Percentiles rank a stretch among this genome's conserved stretches.
Evolutionary conservation across 2,888 invertebrate species (phyloP).

Genomic region (Celastrina argiolus): DNA sequence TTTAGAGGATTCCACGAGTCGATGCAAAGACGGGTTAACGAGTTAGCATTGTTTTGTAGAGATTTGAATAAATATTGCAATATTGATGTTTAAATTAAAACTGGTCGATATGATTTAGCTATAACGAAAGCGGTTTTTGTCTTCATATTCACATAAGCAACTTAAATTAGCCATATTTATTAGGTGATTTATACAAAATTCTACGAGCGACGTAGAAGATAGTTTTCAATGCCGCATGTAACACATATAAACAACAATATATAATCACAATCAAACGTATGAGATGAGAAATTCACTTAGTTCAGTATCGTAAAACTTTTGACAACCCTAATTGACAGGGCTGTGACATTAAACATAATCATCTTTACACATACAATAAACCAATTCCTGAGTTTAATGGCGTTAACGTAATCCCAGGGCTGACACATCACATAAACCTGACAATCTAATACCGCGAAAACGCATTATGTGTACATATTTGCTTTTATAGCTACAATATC

Average conservation of each 20-base stretch:
- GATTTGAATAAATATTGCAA: neutral
- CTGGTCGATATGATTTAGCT: too few relatives aligned
- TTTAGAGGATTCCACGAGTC: neutral
- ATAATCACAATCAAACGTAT: too few relatives aligned
- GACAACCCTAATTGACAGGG: conserved; percentile 9
- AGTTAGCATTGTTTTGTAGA: neutral
- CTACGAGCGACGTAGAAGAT: too few relatives aligned
- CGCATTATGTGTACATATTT: conserved; percentile 18
- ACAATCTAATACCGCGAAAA: conserved; percentile 21
- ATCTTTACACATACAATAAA: conserved; percentile 11
- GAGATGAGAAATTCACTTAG: neutral
- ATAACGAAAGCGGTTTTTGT: too few relatives aligned
- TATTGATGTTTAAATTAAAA: neutral
- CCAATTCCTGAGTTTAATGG: conserved; percentile 21
- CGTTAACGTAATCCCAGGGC: conserved; percentile 16
- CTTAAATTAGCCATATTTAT: too few relatives aligned
- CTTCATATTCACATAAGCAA: too few relatives aligned
- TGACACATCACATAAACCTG: conserved; percentile 7
- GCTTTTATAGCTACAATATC: conserved; percentile 16
- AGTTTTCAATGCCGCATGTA: too few relatives aligned
- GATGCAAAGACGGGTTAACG: neutral
- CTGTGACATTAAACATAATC: conserved; percentile 1
- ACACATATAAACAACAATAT: too few relatives aligned
- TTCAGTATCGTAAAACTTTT: neutral
- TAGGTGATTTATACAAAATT: too few relatives aligned